A percentile compares a stretch with the other conserved stretches of the same genome.
phyloP scores from a whole-genome alignment of 2,888 invertebrate species.

The Dorcus hopei region DNA sequence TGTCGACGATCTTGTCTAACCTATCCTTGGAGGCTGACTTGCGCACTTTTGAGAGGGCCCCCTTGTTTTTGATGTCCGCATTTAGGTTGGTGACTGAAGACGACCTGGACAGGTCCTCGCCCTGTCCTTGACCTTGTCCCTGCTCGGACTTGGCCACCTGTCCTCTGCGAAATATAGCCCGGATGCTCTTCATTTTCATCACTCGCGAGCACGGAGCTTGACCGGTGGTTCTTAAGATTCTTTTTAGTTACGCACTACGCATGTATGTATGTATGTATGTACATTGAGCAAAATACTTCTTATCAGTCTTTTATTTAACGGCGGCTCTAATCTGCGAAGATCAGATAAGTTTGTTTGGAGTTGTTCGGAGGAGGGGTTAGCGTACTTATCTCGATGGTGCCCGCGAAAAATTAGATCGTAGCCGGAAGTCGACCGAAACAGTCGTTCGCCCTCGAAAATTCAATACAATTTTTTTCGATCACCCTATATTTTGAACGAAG shows the following conservation, averaged over 20 bases:
- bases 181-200: conserved; percentile 83
- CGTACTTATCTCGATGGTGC: no score
- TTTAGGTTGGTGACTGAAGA: conserved; percentile 66
- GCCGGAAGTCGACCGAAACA: no score
- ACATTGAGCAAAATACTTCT: no score
- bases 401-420: no score
- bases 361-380: not conserved
- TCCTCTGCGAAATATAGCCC: conserved; percentile 88
- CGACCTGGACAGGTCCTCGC: conserved; percentile 55
- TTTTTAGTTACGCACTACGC: not conserved
- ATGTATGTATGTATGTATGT: not conserved
- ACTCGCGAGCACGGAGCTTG: conserved; percentile 14
- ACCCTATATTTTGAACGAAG: no score
- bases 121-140: conserved; percentile 24
- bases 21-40: conserved; percentile 46
- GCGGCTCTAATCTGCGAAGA: not conserved
- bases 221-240: not conserved
- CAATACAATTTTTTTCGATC: no score
- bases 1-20: conserved; percentile 38
- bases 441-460: no score
- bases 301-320: not conserved
- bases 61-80: conserved; percentile 56
- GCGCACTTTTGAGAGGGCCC: conserved; percentile 48
- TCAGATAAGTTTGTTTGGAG: not conserved
- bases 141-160: conserved; percentile 59